Conservation (phyloP, 2,113 vertebrate species). For the Dicentrarchus labrax region DNA sequence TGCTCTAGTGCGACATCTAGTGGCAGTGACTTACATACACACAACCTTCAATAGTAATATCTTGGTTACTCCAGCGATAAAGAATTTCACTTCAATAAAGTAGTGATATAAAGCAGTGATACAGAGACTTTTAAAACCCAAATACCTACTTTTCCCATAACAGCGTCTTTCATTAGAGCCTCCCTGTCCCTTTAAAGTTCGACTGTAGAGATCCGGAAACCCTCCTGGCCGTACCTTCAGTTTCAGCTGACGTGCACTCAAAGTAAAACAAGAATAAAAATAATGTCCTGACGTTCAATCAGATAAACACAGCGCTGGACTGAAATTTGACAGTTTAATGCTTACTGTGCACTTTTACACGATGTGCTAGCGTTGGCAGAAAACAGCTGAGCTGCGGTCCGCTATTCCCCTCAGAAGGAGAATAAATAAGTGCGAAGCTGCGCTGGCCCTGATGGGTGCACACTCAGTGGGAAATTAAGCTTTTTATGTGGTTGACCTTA, state of each 20-base stretch:
- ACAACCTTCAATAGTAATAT: too few species aligned
- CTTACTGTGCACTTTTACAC: not conserved
- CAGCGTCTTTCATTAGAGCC: not conserved
- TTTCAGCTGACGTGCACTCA: too few species aligned
- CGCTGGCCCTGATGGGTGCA: not conserved
- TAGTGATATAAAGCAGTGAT: too few species aligned
- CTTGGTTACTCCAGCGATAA: too few species aligned
- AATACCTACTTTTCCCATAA: not conserved
- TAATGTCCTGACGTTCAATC: not conserved
- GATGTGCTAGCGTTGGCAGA: slow-evolving; percentile 7
- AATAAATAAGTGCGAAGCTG: not conserved
- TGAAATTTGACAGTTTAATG: not conserved
- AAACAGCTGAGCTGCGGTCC: not conserved
- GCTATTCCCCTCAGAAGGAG: not conserved
- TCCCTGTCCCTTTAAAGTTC: too few species aligned
- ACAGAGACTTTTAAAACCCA: too few species aligned
- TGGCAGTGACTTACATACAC: too few species aligned
- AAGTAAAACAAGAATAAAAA: not conserved
- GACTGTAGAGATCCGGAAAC: too few species aligned
- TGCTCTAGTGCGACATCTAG: too few species aligned
- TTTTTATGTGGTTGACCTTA: slow-evolving; percentile 4
- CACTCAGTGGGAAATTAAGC: not conserved
- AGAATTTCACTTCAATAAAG: too few species aligned
- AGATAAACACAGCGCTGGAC: not conserved
- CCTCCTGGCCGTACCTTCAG: too few species aligned